phyloP scores from a whole-genome alignment of 2,797 vertebrate species.

The Bufotes viridis region DNA sequence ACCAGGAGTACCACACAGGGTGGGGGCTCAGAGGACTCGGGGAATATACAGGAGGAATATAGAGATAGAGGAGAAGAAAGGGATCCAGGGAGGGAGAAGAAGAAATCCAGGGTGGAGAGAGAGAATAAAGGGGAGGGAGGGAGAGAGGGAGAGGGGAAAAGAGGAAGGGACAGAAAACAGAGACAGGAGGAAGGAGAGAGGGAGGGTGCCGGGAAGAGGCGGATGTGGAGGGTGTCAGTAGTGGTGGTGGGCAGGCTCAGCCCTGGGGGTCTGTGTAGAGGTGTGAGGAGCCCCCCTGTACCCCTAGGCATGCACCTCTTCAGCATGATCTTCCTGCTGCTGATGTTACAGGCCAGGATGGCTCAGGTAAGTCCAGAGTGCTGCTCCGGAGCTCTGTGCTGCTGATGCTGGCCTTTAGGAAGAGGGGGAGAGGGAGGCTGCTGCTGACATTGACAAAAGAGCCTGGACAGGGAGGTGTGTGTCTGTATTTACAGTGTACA shows the following conservation, averaged over 20 bases:
- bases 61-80: slow-evolving; percentile 21
- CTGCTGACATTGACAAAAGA: slow-evolving; percentile 61
- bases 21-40: background rate
- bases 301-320: slow-evolving; percentile 60
- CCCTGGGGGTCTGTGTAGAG: slow-evolving; percentile 58
- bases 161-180: slow-evolving; percentile 56
- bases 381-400: slow-evolving; percentile 34
- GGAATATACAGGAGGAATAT: background rate
- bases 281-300: slow-evolving; percentile 50
- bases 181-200: slow-evolving; percentile 57
- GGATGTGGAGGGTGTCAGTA: slow-evolving; percentile 62
- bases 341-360: slow-evolving; percentile 59
- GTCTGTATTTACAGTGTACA: slow-evolving; percentile 40
- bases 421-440: slow-evolving; percentile 34
- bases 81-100: slow-evolving; percentile 41
- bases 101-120: slow-evolving; percentile 60
- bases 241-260: slow-evolving; percentile 59
- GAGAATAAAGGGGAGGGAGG: slow-evolving; percentile 56
- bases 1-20: background rate
- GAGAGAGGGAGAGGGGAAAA: slow-evolving; percentile 58
- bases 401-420: slow-evolving; percentile 59
- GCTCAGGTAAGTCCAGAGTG: slow-evolving; percentile 52
- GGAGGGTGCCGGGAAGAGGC: slow-evolving; percentile 62
- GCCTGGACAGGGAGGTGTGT: slow-evolving; percentile 56
- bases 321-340: slow-evolving; percentile 62